Evolutionary conservation across 2,888 invertebrate species (phyloP), one percentile per base, ranked within the genome.

Genomic region (Drosophila gaucha): DNA sequence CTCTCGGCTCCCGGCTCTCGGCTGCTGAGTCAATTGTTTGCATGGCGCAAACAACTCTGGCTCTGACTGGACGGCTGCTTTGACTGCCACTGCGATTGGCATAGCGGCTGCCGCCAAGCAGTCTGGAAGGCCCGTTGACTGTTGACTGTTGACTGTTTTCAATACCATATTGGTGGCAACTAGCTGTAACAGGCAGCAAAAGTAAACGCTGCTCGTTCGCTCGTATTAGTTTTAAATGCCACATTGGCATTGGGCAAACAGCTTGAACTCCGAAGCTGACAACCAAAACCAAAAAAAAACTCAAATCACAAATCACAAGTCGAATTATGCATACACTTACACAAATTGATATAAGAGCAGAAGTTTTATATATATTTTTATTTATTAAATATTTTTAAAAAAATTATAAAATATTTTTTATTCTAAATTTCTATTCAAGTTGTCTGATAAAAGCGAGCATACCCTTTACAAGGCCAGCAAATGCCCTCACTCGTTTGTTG

Each of bases 191-290:
- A 49, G 51, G 41, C 64, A 67, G 59, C 62, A 59, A 57, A 59
- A 57, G 68, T 46, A 67, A 73, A 63, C 54, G 54, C 68, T 51
- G 62, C 47, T 63, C 41, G 24, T 44, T 73, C 71, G 69, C 60
- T 80, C 64, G 69, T 78, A 70, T 82, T 86, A 80, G 86, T 78
- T 78, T 82, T 80, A 78, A 86, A 83, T 86, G 86, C 85, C 82
- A 73, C 78, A 84, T 86, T 82, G 84, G 67, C 86, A 84, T 75
- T 83, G 86, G 67, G 82, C 76, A 86, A 83, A 83, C 76, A 86
- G 63, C 67, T 69, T 62, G 71, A 74, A 58, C 71, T 68, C 46
- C 31, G 44, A 59, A 51, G 56, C 54, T 35, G 31, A 56, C 41
- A 28, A 28, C 2, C 3, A 38, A 58, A 35, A 33, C 39, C 39